Conservation (phyloP, 2,888 invertebrate species). For the Odontothrips loti region DNA sequence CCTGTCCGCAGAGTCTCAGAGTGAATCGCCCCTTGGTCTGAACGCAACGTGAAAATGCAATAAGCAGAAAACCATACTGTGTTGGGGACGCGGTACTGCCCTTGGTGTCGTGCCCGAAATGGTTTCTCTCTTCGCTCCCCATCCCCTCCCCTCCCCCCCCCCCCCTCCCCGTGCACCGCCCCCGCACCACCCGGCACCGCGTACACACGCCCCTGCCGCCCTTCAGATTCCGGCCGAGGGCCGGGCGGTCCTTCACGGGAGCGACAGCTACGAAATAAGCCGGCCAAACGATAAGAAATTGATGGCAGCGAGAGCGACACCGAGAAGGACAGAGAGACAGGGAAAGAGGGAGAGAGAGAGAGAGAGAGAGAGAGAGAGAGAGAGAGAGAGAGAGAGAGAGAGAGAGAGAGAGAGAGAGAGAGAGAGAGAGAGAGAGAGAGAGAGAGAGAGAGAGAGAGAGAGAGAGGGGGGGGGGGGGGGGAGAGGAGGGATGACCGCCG, state of each 20-base stretch:
- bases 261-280: conserved; percentile 13
- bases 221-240: neutral
- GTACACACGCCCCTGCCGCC: neutral
- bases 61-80: too few relatives aligned
- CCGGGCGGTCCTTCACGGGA: neutral
- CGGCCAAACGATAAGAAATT: conserved; percentile 11
- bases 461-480: neutral
- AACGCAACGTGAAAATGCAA: too few relatives aligned
- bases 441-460: neutral
- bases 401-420: too few relatives aligned
- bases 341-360: neutral
- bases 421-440: neutral
- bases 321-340: neutral
- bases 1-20: too few relatives aligned
- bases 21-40: too few relatives aligned
- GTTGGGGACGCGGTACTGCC: neutral
- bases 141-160: neutral
- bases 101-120: neutral
- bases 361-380: neutral
- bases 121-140: neutral
- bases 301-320: neutral
- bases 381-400: too few relatives aligned
- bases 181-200: too few relatives aligned
- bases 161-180: neutral
- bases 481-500: neutral